Evolutionary conservation across 1,140 invertebrate species (phyloP).

Genomic region (Wasmannia auropunctata): DNA sequence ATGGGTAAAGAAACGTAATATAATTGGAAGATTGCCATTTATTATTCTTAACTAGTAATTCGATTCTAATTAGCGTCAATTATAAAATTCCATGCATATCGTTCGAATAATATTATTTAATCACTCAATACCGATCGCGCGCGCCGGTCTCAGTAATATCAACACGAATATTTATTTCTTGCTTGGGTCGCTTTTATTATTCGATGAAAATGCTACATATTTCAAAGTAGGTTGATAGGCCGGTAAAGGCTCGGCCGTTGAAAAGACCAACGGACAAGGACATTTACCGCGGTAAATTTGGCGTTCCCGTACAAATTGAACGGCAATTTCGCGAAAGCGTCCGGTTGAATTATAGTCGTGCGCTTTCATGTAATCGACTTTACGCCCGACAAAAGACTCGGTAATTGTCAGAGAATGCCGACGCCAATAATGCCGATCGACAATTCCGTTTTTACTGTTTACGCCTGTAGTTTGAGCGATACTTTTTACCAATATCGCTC

Average conservation of each 20-base stretch:
- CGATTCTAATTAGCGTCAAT: conserved; percentile 34
- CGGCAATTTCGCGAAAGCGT: conserved; percentile 71
- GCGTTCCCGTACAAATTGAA: conserved; percentile 67
- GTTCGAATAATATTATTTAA: conserved; percentile 32
- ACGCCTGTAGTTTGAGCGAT: not conserved
- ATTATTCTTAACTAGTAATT: conserved; percentile 36
- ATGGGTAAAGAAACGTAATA: not conserved
- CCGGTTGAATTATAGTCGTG: conserved; percentile 71
- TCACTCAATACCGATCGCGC: not conserved
- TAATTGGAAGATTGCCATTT: conserved; percentile 28
- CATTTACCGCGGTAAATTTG: conserved; percentile 72
- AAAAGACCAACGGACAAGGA: conserved; percentile 61
- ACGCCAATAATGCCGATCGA: conserved; percentile 60
- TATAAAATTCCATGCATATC: conserved; percentile 38
- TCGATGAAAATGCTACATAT: conserved; percentile 6
- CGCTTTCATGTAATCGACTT: conserved; percentile 72
- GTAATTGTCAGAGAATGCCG: conserved; percentile 65
- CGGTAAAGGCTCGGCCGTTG: conserved; percentile 17
- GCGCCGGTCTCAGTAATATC: not conserved
- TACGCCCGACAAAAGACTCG: conserved; percentile 64
- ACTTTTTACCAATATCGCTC: conserved; percentile 37
- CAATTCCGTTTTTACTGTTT: conserved; percentile 59
- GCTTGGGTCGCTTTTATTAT: not conserved
- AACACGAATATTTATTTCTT: conserved; percentile 25
- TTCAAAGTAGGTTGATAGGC: not conserved